Percentiles rank a stretch among this genome's conserved stretches.
These are phyloP conservation scores for Salpingus planirostris DNA, from an alignment of 2,888 invertebrate genomes.

Conservation along the genomic window DNA sequence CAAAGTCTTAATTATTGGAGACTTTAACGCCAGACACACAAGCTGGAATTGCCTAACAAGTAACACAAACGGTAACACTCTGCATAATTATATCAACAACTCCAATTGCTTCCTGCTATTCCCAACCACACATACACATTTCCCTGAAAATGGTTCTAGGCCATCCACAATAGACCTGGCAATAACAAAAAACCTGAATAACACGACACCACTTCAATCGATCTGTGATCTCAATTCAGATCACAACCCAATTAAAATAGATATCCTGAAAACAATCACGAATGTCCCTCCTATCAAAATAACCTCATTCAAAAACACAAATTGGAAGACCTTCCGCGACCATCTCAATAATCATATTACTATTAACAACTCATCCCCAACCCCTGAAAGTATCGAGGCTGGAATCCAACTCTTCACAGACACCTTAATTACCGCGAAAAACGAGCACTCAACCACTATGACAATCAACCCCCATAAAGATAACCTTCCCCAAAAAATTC, in stretches of 20 bases:
- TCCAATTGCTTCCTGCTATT: background rate
- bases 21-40: slow-evolving; percentile 5
- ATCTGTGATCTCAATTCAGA: slow-evolving; percentile 2
- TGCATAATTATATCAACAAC: background rate
- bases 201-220: background rate
- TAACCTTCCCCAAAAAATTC: background rate
- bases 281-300: background rate
- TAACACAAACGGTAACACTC: slow-evolving; percentile 4
- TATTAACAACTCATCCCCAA: background rate
- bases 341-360: background rate
- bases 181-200: slow-evolving; percentile 1
- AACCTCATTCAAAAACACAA: slow-evolving; percentile 1
- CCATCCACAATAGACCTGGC: slow-evolving; percentile 4
- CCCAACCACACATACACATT: slow-evolving; percentile 2
- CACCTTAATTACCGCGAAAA: background rate
- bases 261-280: too few species aligned
- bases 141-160: background rate
- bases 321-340: background rate
- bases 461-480: background rate
- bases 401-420: background rate
- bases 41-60: slow-evolving; percentile 1
- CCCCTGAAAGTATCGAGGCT: background rate
- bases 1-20: slow-evolving; percentile 3
- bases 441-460: background rate
- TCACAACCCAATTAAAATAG: slow-evolving; percentile 2